Base-by-base conservation (phyloP, 2,113 vertebrate genomes). In the Peucedramus taeniatus region DNA sequence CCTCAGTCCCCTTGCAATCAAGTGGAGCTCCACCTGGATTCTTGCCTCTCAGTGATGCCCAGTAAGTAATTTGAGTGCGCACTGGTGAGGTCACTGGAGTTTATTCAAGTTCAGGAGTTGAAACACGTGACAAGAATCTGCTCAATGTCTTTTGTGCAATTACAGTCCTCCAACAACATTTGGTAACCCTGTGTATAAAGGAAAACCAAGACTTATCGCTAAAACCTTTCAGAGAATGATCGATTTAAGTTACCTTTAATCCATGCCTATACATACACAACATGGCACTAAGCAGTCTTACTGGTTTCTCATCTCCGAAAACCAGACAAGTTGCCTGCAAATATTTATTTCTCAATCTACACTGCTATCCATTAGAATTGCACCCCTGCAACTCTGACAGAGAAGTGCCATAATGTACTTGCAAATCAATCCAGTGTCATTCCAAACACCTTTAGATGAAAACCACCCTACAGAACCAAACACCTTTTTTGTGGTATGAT, bases 21-120 rank as follows among this genome's bases (percentile, higher is more conserved):
- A 77, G 61, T 37, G 9, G 45, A 93, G 88, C 75, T 93, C n/a
- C 78, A 96, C 84, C 94, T 94, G 84, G 71, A 97, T 91, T 96
- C 68, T 31, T 85, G 42, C 70, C 54, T 84, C 70, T 79, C 77
- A 61, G n/a, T 63, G n/a, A 75, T 31, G 59, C n/a, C 87, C 85
- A 91, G 40, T 56, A 89, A 93, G 89, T 91, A 95, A 96, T 47
- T 17, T 9, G 61, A 96, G 87, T 15, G 20, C 84, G 69, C 75
- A 65, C 23, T 81, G 83, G 53, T 85, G 84, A 96, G 75, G 87
- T 90, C 93, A 91, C 70, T 85, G 22, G 64, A 74, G 95, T 85
- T 92, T 85, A 93, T 23, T 97, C 59, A 42, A 81, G 91, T 88
- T 85, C 85, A 91, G 71, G 33, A 88, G 63, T 81, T 77, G 75